These are phyloP conservation scores for Pilophorus perplexus DNA, from an alignment of 2,888 invertebrate genomes.

Conservation along the genomic window DNA sequence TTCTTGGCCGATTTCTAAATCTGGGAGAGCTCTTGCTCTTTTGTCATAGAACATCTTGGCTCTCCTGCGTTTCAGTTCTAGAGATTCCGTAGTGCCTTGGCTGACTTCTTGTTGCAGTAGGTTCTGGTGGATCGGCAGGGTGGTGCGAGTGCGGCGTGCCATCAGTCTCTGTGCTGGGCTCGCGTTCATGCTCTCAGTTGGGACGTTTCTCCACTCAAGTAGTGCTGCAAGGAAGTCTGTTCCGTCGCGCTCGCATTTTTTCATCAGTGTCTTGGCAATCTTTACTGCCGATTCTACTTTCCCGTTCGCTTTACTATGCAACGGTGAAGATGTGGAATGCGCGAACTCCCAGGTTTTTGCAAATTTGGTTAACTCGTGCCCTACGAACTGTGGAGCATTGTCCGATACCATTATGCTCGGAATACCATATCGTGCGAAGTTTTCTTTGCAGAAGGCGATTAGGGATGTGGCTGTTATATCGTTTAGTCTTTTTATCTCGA, in stretches of 20 bases:
- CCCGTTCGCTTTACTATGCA: constrained; percentile 47
- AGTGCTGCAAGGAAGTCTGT: constrained; percentile 45
- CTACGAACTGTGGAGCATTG: constrained; percentile 27
- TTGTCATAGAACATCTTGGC: constrained; percentile 26
- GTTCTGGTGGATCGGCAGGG: background rate
- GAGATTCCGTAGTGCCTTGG: background rate
- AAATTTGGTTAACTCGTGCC: constrained; percentile 31
- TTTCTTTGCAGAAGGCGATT: constrained; percentile 7
- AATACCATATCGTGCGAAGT: constrained; percentile 30
- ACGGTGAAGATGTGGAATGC: constrained; percentile 47
- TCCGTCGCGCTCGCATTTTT: constrained; percentile 42
- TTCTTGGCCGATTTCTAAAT: constrained; percentile 27
- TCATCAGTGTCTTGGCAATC: constrained; percentile 46
- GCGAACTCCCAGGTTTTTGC: constrained; percentile 47
- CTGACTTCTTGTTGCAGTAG: background rate
- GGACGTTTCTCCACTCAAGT: constrained; percentile 48
- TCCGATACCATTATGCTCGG: constrained; percentile 4
- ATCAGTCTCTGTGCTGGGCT: constrained; percentile 46
- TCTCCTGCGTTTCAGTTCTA: constrained; percentile 9
- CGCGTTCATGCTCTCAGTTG: constrained; percentile 44
- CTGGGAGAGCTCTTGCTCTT: constrained; percentile 29
- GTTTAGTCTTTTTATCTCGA: constrained; percentile 12
- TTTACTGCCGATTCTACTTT: constrained; percentile 49
- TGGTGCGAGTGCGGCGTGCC: constrained; percentile 30
- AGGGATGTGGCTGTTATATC: constrained; percentile 4